Evolutionary conservation across 1,140 invertebrate genomes (phyloP).

Genomic region (Galleria mellonella): DNA sequence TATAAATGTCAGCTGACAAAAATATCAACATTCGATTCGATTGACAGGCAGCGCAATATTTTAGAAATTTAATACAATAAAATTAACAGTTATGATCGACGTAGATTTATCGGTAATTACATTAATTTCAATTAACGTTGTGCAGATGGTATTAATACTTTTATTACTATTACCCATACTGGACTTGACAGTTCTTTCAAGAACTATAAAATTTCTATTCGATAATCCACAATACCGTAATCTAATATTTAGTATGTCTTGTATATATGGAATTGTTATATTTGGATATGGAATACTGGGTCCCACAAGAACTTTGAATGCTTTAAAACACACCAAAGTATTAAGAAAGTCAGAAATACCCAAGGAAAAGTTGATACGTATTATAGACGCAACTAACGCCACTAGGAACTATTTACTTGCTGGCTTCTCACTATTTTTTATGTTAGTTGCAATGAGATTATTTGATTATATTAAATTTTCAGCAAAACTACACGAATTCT

Average conservation of each 20-base stretch:
- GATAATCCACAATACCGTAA: background rate
- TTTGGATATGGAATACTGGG: constrained; percentile 25
- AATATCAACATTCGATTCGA: constrained; percentile 5
- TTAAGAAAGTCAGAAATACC: constrained; percentile 8
- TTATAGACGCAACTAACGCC: constrained; percentile 28
- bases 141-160: constrained; percentile 37
- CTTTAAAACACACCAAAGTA: constrained; percentile 14
- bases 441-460: constrained; percentile 30
- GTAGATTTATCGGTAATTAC: constrained; percentile 24
- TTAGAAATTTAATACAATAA: no score
- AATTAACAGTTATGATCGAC: constrained; percentile 10
- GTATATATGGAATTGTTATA: constrained; percentile 20
- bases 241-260: background rate
- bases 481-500: constrained; percentile 44
- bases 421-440: constrained; percentile 36
- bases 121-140: constrained; percentile 19
- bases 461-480: constrained; percentile 41
- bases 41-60: background rate
- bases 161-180: constrained; percentile 31
- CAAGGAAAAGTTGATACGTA: constrained; percentile 26
- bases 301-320: constrained; percentile 28
- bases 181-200: constrained; percentile 30
- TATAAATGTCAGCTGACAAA: constrained; percentile 1
- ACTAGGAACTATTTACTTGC: constrained; percentile 41
- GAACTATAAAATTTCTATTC: constrained; percentile 20